phyloP scores from a whole-genome alignment of 1,140 invertebrate genomes.

The Luehdorfia chinensis region DNA sequence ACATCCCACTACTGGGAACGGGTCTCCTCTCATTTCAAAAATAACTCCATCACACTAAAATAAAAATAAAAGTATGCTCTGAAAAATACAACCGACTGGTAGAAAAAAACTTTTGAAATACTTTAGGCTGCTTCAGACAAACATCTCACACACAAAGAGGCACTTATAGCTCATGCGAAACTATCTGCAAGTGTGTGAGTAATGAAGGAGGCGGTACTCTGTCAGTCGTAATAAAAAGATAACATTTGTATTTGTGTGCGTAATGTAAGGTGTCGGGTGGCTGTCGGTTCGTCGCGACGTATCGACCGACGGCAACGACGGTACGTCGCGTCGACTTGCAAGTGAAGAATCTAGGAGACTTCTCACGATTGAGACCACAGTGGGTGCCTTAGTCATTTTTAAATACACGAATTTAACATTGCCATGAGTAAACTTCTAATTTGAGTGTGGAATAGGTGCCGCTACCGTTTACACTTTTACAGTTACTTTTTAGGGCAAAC shows the following conservation, averaged over 20 bases:
- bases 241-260: neutral
- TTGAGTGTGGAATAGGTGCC: too few species aligned
- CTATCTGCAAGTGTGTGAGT: neutral
- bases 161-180: neutral
- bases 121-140: neutral
- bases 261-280: slow-evolving; percentile 13
- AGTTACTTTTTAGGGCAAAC: too few species aligned
- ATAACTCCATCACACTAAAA: too few species aligned
- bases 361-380: too few species aligned
- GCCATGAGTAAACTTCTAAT: slow-evolving; percentile 6
- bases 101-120: too few species aligned
- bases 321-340: slow-evolving; percentile 23
- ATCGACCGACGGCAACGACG: slow-evolving; percentile 56
- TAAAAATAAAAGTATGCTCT: too few species aligned
- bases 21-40: too few species aligned
- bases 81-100: too few species aligned
- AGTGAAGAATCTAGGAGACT: neutral
- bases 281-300: slow-evolving; percentile 46
- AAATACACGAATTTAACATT: too few species aligned
- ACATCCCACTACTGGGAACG: too few species aligned
- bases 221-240: slow-evolving; percentile 8
- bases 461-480: too few species aligned
- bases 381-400: too few species aligned
- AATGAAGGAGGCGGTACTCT: slow-evolving; percentile 6
- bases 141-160: neutral